Percentiles rank a stretch among this genome's conserved stretches.
These are phyloP conservation scores for Trematocara macrostoma DNA, from an alignment of 2,113 vertebrate genomes.

Conservation along the genomic window DNA sequence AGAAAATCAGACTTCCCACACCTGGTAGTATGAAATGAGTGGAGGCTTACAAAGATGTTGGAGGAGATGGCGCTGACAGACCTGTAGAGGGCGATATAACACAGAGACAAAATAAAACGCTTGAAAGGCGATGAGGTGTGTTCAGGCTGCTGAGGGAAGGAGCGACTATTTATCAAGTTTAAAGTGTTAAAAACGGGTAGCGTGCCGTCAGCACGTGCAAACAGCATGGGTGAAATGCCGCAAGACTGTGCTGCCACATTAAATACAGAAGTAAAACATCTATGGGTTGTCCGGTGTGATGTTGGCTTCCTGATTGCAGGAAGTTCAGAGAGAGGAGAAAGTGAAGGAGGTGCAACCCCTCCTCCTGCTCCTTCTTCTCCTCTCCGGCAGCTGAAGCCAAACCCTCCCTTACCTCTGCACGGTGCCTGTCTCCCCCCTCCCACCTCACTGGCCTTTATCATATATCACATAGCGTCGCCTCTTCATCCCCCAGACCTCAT, in stretches of 20 bases:
- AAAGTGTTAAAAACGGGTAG: not conserved
- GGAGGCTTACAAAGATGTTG: not conserved
- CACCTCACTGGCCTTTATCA: conserved; percentile 25
- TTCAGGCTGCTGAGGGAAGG: not conserved
- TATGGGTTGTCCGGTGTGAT: not conserved
- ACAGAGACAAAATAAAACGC: not conserved
- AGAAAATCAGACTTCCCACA: not conserved
- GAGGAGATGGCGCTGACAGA: not conserved
- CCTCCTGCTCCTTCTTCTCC: not conserved
- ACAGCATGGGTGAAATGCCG: accelerated
- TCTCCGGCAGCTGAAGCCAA: not conserved
- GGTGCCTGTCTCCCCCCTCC: conserved; percentile 13
- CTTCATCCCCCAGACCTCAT: not conserved
- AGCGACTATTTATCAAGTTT: not conserved
- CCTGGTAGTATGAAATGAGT: not conserved
- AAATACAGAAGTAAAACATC: not conserved
- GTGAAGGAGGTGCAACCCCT: conserved; percentile 8
- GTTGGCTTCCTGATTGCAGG: not conserved
- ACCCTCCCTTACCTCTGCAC: conserved; percentile 29
- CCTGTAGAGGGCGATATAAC: conserved; percentile 32
- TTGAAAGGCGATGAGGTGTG: not conserved
- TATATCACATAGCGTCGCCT: not conserved
- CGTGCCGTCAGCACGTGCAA: not conserved
- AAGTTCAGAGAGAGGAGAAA: conserved; percentile 4
- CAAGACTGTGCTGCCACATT: not conserved